Conservation (phyloP, 2,113 vertebrate species). For the Alethe diademata region DNA sequence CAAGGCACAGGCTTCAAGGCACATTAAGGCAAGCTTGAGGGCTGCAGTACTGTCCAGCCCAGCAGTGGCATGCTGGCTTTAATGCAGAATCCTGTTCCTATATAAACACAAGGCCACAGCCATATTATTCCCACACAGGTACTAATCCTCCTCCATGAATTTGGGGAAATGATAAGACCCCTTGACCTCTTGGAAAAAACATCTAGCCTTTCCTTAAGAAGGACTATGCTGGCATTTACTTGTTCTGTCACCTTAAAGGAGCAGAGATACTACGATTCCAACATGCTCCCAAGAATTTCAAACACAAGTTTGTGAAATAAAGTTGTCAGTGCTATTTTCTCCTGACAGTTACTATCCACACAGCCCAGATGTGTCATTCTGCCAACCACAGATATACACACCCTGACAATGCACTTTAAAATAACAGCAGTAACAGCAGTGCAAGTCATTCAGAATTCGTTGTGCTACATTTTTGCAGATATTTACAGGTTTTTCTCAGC, state of each 20-base stretch:
- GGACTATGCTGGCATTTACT: background rate
- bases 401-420: background rate
- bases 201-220: background rate
- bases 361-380: background rate
- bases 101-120: background rate
- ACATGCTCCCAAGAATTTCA: background rate
- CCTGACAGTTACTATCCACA: background rate
- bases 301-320: background rate
- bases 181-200: background rate
- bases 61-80: background rate
- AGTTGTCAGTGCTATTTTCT: background rate
- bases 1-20: background rate
- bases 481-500: background rate
- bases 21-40: background rate
- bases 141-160: background rate
- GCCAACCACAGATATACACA: background rate
- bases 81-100: background rate
- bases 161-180: background rate
- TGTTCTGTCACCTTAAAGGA: background rate
- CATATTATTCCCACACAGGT: background rate
- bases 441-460: background rate
- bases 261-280: background rate
- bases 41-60: background rate
- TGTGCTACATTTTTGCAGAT: background rate
- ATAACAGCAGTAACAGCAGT: background rate